A percentile compares a stretch with the other conserved stretches of the same genome.
phyloP scores from a whole-genome alignment of 2,888 invertebrate species.

The Dryobotodes eremita region DNA sequence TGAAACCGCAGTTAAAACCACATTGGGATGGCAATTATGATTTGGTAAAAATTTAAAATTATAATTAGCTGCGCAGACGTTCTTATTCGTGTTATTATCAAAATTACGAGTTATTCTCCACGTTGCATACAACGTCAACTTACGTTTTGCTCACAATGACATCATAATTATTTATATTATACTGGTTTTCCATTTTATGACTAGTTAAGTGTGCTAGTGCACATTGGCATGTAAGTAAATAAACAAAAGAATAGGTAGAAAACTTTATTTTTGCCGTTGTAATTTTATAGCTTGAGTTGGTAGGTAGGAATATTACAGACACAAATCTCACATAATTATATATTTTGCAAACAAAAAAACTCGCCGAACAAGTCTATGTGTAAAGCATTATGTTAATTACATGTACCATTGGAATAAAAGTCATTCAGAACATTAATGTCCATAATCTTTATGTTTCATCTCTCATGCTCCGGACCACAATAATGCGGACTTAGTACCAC shows the following conservation, averaged over 20 bases:
- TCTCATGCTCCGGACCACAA: not conserved
- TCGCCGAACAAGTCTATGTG: not conserved
- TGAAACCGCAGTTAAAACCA: conserved; percentile 26
- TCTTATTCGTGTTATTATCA: conserved; percentile 26
- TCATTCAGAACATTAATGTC: not conserved
- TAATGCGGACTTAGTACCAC: not conserved
- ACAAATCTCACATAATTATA: not conserved
- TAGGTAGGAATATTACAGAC: not conserved
- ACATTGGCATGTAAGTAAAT: not conserved
- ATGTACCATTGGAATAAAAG: not conserved
- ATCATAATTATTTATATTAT: conserved; percentile 17
- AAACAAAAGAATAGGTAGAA: not conserved
- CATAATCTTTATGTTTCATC: conserved; percentile 16
- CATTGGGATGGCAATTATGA: conserved; percentile 29
- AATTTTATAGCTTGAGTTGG: not conserved
- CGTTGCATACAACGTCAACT: conserved; percentile 29
- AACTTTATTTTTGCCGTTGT: not conserved
- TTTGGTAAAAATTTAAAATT: conserved; percentile 31
- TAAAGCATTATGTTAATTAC: not conserved
- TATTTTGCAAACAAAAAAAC: not conserved
- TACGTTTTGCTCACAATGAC: conserved; percentile 20
- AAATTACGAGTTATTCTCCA: conserved; percentile 32
- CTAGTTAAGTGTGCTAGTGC: not conserved
- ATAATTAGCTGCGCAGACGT: conserved; percentile 22
- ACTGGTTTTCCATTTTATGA: conserved; percentile 17